Conservation (phyloP, 2,113 vertebrate genomes). For the Nettapus auritus region DNA sequence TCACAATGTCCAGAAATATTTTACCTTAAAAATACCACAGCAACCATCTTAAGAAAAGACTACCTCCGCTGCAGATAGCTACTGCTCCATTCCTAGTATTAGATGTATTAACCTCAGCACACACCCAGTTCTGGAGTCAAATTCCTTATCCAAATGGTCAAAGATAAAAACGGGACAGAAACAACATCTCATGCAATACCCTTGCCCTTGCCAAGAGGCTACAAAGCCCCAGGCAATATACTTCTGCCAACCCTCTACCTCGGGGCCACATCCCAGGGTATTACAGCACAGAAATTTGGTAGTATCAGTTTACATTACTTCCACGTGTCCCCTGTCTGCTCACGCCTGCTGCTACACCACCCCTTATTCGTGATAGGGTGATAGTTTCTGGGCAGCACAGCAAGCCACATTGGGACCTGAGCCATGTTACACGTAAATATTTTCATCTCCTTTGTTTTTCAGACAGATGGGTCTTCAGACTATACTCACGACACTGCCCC, state of each 20-base stretch:
- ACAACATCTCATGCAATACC: background rate
- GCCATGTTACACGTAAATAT: background rate
- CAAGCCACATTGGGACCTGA: accelerated
- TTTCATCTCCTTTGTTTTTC: background rate
- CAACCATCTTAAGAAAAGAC: background rate
- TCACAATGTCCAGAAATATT: background rate
- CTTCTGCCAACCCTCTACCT: background rate
- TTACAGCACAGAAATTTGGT: background rate
- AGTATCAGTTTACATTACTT: background rate
- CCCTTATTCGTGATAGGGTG: background rate
- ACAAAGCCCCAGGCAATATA: background rate
- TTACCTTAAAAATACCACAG: background rate
- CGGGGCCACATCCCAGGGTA: background rate
- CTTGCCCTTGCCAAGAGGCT: background rate
- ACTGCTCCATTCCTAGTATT: background rate
- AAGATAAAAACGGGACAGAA: background rate
- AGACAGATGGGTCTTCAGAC: background rate
- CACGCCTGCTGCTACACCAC: background rate
- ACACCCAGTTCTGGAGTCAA: background rate
- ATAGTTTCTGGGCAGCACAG: background rate
- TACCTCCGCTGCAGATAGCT: background rate
- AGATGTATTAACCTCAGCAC: background rate
- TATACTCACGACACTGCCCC: accelerated
- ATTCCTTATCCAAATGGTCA: background rate
- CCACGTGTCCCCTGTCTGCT: accelerated